phyloP scores from a whole-genome alignment of 2,797 vertebrate genomes.

The Xiphophorus birchmanni region DNA sequence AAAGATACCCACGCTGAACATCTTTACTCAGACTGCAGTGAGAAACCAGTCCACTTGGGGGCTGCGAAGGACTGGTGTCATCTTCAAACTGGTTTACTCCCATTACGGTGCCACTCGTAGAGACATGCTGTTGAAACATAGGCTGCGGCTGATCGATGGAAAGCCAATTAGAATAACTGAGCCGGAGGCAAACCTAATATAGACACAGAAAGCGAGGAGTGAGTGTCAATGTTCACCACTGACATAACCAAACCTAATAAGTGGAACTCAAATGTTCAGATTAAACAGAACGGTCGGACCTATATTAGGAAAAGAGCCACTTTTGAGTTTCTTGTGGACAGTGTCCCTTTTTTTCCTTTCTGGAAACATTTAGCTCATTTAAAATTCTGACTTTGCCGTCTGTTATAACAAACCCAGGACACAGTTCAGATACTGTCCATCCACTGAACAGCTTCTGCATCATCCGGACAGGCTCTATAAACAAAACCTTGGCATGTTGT shows the following conservation, averaged over 20 bases:
- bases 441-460: slow-evolving; percentile 20
- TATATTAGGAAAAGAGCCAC: not conserved
- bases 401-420: slow-evolving; percentile 18
- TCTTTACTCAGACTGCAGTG: not conserved
- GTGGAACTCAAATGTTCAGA: not conserved
- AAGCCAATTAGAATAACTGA: slow-evolving; percentile 22
- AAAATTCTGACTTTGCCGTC: not conserved
- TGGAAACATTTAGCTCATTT: slow-evolving; percentile 1
- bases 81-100: not conserved
- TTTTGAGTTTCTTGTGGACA: not conserved
- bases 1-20: not conserved
- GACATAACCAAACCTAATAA: slow-evolving; percentile 1
- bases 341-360: not conserved
- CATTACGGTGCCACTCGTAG: too few relatives aligned
- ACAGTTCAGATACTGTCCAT: slow-evolving; percentile 16
- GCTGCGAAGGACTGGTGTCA: not conserved
- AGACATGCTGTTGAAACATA: not conserved
- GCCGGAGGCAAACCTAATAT: not conserved
- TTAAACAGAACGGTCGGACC: accelerated
- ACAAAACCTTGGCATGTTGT: slow-evolving; percentile 36
- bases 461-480: slow-evolving; percentile 45
- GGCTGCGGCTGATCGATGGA: slow-evolving; percentile 4
- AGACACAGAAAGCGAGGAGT: slow-evolving; percentile 4
- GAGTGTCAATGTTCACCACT: not conserved
- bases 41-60: not conserved